phyloP scores from a whole-genome alignment of 2,888 invertebrate genomes.

The Noctua comes region DNA sequence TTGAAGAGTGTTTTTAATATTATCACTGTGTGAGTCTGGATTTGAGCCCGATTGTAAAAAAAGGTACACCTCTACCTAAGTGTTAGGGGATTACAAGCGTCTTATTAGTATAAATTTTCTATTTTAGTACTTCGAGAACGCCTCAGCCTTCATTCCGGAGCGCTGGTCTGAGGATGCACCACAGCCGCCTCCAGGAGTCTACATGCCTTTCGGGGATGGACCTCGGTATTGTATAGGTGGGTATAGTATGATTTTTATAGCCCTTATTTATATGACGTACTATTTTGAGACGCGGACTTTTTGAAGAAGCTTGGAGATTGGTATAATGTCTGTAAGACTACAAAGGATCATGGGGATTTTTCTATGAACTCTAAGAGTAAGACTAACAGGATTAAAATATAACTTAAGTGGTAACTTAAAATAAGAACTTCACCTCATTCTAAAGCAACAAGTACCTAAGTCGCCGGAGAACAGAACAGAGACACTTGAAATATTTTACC shows the following conservation, averaged over 20 bases:
- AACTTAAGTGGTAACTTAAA: neutral
- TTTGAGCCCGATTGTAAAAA: no score
- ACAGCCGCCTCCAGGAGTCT: slow-evolving; percentile 83
- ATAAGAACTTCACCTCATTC: neutral
- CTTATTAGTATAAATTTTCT: neutral
- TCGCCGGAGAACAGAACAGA: neutral
- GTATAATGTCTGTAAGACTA: neutral
- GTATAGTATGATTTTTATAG: slow-evolving; percentile 12
- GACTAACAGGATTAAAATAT: neutral
- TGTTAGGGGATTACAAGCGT: neutral
- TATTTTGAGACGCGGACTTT: neutral
- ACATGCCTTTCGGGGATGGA: slow-evolving; percentile 88
- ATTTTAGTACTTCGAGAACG: slow-evolving; percentile 82
- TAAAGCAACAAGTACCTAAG: neutral
- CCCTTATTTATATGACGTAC: neutral
- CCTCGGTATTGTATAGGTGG: slow-evolving; percentile 87
- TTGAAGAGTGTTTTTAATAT: neutral
- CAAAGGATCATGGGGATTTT: neutral
- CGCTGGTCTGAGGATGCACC: slow-evolving; percentile 79
- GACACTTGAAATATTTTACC: neutral
- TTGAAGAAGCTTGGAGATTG: neutral
- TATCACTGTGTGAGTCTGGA: neutral
- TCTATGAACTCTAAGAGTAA: neutral
- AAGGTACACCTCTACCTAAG: no score
- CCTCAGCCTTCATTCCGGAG: slow-evolving; percentile 80